Percentiles rank a stretch among this genome's conserved stretches.
phyloP scores from a whole-genome alignment of 2,113 vertebrate genomes.

The Sturnira hondurensis region DNA sequence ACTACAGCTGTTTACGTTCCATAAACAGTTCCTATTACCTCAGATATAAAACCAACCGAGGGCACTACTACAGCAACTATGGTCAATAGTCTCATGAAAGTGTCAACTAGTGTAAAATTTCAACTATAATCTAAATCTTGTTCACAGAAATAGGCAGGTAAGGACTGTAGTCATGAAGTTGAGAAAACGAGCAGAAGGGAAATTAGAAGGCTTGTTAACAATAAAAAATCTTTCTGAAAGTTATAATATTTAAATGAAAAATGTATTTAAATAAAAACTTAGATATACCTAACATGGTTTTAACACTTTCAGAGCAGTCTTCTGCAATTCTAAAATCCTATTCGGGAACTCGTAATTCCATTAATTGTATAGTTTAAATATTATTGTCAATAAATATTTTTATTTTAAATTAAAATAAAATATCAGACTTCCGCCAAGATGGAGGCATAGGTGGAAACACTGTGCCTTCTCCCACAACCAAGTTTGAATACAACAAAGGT shows the following conservation, averaged over 20 bases:
- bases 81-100: neutral
- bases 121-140: neutral
- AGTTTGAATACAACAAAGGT: too few relatives aligned
- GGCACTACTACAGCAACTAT: neutral
- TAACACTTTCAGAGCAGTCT: neutral
- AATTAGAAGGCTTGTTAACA: neutral
- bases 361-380: neutral
- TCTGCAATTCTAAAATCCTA: neutral
- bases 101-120: neutral
- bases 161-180: neutral
- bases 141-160: neutral
- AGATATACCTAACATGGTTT: neutral
- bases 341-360: neutral
- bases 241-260: neutral
- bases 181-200: neutral
- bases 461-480: too few relatives aligned
- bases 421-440: too few relatives aligned
- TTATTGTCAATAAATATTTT: neutral
- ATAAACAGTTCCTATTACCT: neutral
- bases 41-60: neutral
- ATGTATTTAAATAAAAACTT: neutral
- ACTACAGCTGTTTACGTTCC: neutral
- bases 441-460: too few relatives aligned
- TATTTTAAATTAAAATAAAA: constrained; percentile 20
- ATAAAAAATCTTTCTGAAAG: neutral